phyloP scores from a whole-genome alignment of 2,888 invertebrate genomes.

The Tiphia femorata region DNA sequence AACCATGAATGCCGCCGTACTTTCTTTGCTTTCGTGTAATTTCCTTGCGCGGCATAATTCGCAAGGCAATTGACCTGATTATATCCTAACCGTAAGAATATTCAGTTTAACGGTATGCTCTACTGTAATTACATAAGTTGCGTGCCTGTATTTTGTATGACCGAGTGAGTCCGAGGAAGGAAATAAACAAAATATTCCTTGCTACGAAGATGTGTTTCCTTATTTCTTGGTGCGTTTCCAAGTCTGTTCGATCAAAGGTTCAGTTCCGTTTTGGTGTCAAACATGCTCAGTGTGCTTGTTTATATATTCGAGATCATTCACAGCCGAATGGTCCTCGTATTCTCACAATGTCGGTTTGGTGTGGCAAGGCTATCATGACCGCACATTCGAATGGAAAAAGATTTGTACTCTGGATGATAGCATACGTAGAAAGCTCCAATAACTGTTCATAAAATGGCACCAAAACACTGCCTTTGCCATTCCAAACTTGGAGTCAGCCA shows the following conservation, averaged over 20 bases:
- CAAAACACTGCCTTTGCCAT: slow-evolving; percentile 79
- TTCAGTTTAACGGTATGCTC: slow-evolving; percentile 38
- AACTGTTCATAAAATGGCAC: slow-evolving; percentile 69
- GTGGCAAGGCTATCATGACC: slow-evolving; percentile 71
- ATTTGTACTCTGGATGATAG: slow-evolving; percentile 22
- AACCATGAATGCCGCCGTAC: slow-evolving; percentile 36
- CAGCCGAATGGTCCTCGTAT: slow-evolving; percentile 21
- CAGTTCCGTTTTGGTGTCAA: slow-evolving; percentile 75
- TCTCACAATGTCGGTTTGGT: slow-evolving; percentile 67
- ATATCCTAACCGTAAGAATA: slow-evolving; percentile 30
- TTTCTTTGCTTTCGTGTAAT: slow-evolving; percentile 33
- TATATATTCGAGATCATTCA: slow-evolving; percentile 48
- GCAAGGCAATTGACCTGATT: slow-evolving; percentile 44
- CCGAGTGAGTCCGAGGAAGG: slow-evolving; percentile 59
- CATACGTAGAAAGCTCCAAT: slow-evolving; percentile 40
- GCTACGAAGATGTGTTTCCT: slow-evolving; percentile 65
- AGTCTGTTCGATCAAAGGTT: slow-evolving; percentile 69
- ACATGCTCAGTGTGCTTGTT: slow-evolving; percentile 71
- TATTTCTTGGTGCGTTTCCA: slow-evolving; percentile 71
- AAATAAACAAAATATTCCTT: slow-evolving; percentile 64
- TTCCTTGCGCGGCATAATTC: slow-evolving; percentile 33
- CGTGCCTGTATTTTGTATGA: slow-evolving; percentile 67
- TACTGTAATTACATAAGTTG: slow-evolving; percentile 59
- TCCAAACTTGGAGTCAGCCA: slow-evolving; percentile 79
- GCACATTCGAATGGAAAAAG: slow-evolving; percentile 49